Evolutionary conservation across 2,797 vertebrate species (phyloP), one percentile per base, ranked within the genome.

Genomic region (Schizopygopsis pylzovi): DNA sequence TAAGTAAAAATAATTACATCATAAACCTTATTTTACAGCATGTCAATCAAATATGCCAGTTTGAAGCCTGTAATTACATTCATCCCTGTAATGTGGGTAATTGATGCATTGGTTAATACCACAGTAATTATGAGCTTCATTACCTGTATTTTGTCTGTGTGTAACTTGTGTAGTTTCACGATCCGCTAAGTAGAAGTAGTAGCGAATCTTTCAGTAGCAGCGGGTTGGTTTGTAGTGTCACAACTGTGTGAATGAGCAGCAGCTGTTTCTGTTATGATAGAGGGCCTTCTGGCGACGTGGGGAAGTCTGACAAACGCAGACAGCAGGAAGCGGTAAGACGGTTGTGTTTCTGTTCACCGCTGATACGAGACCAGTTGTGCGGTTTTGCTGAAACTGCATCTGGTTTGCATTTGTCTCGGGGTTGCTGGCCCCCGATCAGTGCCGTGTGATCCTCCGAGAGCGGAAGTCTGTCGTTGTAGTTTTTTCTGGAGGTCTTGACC

Each of bases 41-140:
- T 82, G 85, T 87, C 85, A 89, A 47, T 89, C 86, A 85, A 25
- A 83, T 52, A 78, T 70, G 37, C 59, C 52, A 28, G 56, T 79
- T 71, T 67, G 79, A 87, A 68, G 75, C 79, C 59, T 89, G 87
- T 90, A 89, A 89, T 90, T 88, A 87, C 49, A 77, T 83, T 45
- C n/a, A 6, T 56, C 82, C 43, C 65, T 16, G 5, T 80, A 79
- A 81, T 72, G 72, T 41, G 73, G 25, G 75, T 77, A 73, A 83
- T 75, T 76, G 37, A 88, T 88, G 76, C 77, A 87, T 89, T 82
- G 79, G 70, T 87, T 84, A 85, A 84, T 85, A 73, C 81, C 22
- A 22, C 61, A 37, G 75, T 87, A 81, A 88, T 86, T 89, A 82
- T 86, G 79, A 89, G 86, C 71, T 83, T 80, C 75, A 56, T 89